Base-by-base conservation (phyloP, 2,888 invertebrate genomes). In the Carpatolechia fugitivella region DNA sequence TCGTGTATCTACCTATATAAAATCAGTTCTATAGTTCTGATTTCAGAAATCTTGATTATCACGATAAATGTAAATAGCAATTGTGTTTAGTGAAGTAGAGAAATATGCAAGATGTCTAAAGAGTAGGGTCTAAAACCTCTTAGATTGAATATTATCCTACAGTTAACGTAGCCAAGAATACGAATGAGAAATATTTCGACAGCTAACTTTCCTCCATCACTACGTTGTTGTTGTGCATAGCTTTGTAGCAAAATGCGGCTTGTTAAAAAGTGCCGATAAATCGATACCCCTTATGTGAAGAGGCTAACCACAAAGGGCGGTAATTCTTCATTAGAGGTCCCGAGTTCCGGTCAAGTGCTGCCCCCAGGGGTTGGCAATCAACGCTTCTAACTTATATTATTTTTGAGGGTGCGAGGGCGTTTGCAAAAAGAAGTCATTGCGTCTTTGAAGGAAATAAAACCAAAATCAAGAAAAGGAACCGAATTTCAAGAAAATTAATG, bases 271-370 rank as follows among this genome's bases (percentile, higher is more conserved):
- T 55, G 49, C 54, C 67, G 64, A 64, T 66, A 62, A 68, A 65
- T 65, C 62, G 61, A 58, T 54, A 59, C 56, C 54, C 41, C 57
- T 65, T 58, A 63, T 67, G 66, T 64, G 62, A 66, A 69, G 69
- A 72, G 63, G 62, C 61, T 56, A 57, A 60, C 66, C 68, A 73
- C 76, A 79, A 77, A 76, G 81, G 84, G 80, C 74, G 75, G 82
- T 85, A 80, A 85, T 82, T 86, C 86, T 86, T 87, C 87, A 88
- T 88, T 88, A 88, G 80, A 72, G 60, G 64, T 63, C 68, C 68
- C 65, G 65, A 72, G 78, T 80, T 81, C 81, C 83, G 87, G 86
- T 83, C 85, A 84, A 85, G 85, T 79, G 77, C 66, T 64, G 71
- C 74, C 82, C 80, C 80, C 69, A 62, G 78, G 79, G 85, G 83